phyloP scores from a whole-genome alignment of 2,797 vertebrate genomes.

The Trachurus trachurus region DNA sequence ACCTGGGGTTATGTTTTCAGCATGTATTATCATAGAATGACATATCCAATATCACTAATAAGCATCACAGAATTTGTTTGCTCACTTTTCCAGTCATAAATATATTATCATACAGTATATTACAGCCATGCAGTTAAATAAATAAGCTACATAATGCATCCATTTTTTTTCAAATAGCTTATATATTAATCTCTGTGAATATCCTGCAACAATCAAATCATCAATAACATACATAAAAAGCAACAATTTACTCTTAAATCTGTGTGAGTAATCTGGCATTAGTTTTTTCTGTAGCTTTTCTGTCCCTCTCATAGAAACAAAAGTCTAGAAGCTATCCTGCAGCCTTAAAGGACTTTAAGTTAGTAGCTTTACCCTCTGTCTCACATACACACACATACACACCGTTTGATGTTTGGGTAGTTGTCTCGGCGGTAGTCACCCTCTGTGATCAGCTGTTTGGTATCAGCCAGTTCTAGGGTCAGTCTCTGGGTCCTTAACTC shows the following conservation, averaged over 20 bases:
- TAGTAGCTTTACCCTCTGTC: not conserved
- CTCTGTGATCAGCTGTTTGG: slow-evolving; percentile 93
- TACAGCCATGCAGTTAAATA: not conserved
- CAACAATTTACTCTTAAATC: not conserved
- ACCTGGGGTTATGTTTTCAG: not conserved
- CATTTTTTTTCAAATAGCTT: not conserved
- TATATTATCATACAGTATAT: not conserved
- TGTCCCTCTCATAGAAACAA: not conserved
- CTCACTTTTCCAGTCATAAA: not conserved
- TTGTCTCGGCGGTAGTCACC: slow-evolving; percentile 94
- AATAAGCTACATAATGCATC: not conserved
- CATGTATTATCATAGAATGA: not conserved
- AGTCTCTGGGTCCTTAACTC: slow-evolving; percentile 93
- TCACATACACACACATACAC: slow-evolving; percentile 11
- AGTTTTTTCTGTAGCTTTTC: not conserved
- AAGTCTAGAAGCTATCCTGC: not conserved
- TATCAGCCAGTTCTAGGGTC: slow-evolving; percentile 93
- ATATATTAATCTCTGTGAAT: not conserved
- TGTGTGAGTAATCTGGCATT: no score
- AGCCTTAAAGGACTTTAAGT: not conserved
- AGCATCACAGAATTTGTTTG: not conserved
- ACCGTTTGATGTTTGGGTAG: slow-evolving; percentile 93
- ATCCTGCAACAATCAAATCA: not conserved
- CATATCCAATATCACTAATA: no score
- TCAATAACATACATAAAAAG: not conserved